Percentiles rank a stretch among this genome's conserved stretches.
Evolutionary conservation across 2,888 invertebrate genomes (phyloP).

Genomic region (Leptinotarsa peninsularis): DNA sequence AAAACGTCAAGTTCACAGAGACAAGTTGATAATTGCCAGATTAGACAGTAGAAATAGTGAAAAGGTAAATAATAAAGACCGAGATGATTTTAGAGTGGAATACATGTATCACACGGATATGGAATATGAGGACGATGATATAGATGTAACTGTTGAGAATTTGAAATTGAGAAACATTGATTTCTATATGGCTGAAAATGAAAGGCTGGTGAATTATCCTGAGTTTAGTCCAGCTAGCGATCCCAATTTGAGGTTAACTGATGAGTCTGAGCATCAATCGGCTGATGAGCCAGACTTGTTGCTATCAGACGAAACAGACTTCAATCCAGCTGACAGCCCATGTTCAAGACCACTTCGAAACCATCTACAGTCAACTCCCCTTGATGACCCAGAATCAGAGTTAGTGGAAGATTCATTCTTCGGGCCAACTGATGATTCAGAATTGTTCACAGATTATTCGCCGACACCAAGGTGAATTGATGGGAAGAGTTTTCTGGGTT

Average conservation of each 20-base stretch:
- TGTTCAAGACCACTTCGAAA: no score
- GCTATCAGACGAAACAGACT: background rate
- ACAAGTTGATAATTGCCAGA: slow-evolving; percentile 35
- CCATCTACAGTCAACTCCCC: no score
- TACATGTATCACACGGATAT: slow-evolving; percentile 27
- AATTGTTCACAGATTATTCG: slow-evolving; percentile 21
- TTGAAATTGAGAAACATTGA: slow-evolving; percentile 24
- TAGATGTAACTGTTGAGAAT: slow-evolving; percentile 26
- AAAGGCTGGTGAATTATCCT: background rate
- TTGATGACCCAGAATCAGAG: slow-evolving; percentile 1
- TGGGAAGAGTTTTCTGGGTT: no score
- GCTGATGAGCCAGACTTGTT: background rate
- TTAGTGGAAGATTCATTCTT: background rate
- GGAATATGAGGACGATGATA: slow-evolving; percentile 17
- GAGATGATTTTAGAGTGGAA: slow-evolving; percentile 3
- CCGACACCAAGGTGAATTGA: background rate
- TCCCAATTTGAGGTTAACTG: background rate
- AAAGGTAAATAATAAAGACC: background rate
- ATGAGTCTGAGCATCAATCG: background rate
- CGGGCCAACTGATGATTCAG: slow-evolving; percentile 16
- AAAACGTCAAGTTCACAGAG: slow-evolving; percentile 26
- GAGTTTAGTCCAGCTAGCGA: background rate
- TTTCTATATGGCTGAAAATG: background rate
- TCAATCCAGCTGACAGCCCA: background rate
- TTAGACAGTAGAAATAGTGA: slow-evolving; percentile 22